phyloP scores from a whole-genome alignment of 2,888 invertebrate genomes.

The Boloria selene region DNA sequence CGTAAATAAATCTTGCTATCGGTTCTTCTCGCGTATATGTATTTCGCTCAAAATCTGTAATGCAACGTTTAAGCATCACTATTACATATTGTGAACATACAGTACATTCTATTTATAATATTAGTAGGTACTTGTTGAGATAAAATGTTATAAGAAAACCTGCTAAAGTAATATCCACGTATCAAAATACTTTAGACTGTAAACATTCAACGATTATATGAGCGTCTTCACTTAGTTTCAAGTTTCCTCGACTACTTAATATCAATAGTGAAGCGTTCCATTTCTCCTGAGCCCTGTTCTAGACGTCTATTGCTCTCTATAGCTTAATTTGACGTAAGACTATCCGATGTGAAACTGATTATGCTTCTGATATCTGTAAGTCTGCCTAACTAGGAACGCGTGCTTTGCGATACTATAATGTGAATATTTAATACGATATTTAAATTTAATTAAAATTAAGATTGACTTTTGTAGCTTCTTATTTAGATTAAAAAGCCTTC shows the following conservation, averaged over 20 bases:
- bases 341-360: conserved; percentile 24
- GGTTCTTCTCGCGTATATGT: too few relatives aligned
- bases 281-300: conserved; percentile 37
- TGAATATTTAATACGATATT: neutral
- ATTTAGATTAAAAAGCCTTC: too few relatives aligned
- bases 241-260: conserved; percentile 39
- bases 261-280: conserved; percentile 40
- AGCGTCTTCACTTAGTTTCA: conserved; percentile 24
- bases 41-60: too few relatives aligned
- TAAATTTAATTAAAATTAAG: too few relatives aligned
- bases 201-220: conserved; percentile 18
- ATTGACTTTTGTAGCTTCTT: too few relatives aligned
- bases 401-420: neutral
- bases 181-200: neutral
- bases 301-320: conserved; percentile 39
- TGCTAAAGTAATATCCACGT: neutral
- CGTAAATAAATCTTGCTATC: too few relatives aligned
- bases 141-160: too few relatives aligned
- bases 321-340: conserved; percentile 41
- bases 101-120: too few relatives aligned
- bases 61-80: too few relatives aligned
- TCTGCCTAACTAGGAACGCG: conserved; percentile 15
- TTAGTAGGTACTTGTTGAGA: too few relatives aligned
- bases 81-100: too few relatives aligned
- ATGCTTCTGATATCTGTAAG: conserved; percentile 27